Percentiles rank a stretch among this genome's conserved stretches.
These are phyloP conservation scores for Drosophila barbarae DNA, from an alignment of 2,888 invertebrate genomes.

Conservation along the genomic window DNA sequence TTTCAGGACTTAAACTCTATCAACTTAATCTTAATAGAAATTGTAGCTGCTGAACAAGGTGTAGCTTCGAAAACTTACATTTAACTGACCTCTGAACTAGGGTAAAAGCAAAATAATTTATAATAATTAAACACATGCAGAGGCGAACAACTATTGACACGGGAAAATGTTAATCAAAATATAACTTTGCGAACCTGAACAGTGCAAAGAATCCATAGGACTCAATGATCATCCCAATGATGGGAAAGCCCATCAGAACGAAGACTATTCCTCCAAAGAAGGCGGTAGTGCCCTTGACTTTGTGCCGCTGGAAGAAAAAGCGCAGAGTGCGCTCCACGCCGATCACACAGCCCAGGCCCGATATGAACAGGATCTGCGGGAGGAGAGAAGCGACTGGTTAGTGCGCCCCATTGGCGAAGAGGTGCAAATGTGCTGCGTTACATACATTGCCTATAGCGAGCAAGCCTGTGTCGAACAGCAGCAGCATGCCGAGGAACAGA, in stretches of 20 bases:
- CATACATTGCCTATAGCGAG: conserved; percentile 98
- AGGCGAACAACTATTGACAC: too few relatives aligned
- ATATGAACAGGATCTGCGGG: conserved; percentile 94
- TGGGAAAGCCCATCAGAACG: conserved; percentile 96
- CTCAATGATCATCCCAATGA: conserved; percentile 97
- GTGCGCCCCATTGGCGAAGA: background rate
- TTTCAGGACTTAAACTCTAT: background rate
- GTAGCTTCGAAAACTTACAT: too few relatives aligned
- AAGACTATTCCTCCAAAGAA: conserved; percentile 96
- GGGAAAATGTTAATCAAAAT: background rate
- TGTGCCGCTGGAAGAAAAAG: conserved; percentile 99
- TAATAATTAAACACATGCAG: background rate
- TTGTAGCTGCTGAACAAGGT: too few relatives aligned
- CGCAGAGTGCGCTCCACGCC: conserved; percentile 96
- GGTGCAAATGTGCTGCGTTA: background rate
- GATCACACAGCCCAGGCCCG: conserved; percentile 96
- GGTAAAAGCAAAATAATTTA: too few relatives aligned
- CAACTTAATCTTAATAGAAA: background rate
- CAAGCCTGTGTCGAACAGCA: conserved; percentile 97
- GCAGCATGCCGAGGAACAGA: conserved; percentile 93
- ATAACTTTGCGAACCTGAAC: conserved; percentile 83
- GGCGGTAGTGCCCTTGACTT: conserved; percentile 92
- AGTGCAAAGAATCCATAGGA: conserved; percentile 95
- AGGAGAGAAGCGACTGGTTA: background rate
- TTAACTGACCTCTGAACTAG: too few relatives aligned